Conservation (phyloP, 1,140 invertebrate genomes). For the Calephelis nemesis region DNA sequence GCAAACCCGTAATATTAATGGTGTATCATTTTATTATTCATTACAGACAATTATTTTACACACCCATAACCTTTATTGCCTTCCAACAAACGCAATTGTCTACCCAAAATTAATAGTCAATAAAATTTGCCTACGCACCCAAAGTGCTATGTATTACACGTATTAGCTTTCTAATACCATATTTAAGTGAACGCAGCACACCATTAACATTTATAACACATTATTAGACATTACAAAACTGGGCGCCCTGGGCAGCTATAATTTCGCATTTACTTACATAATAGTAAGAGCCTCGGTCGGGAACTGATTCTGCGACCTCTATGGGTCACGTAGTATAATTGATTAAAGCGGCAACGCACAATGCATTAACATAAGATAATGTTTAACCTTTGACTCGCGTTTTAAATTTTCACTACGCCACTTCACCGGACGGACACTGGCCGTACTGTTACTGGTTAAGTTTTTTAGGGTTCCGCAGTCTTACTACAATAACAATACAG, state of each 20-base stretch:
- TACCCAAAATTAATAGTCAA: constrained; percentile 18
- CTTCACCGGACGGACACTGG: constrained; percentile 35
- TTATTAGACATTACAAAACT: constrained; percentile 22
- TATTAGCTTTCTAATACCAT: constrained; percentile 23
- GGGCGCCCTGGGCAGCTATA: constrained; percentile 36
- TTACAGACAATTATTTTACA: too few species aligned
- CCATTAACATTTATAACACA: constrained; percentile 25
- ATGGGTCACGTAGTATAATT: constrained; percentile 69
- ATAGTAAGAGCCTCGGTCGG: constrained; percentile 50
- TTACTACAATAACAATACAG: too few species aligned
- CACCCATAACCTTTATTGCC: too few species aligned
- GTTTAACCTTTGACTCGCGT: constrained; percentile 65
- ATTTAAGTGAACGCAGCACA: constrained; percentile 22
- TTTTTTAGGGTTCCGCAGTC: background rate
- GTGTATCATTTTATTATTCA: too few species aligned
- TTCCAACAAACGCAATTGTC: background rate
- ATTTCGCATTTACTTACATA: constrained; percentile 52
- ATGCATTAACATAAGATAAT: constrained; percentile 76
- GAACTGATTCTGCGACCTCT: constrained; percentile 55
- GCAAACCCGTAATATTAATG: too few species aligned
- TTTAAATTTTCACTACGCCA: constrained; percentile 66
- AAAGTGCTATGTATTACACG: background rate
- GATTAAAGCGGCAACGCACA: constrained; percentile 64
- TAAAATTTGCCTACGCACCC: constrained; percentile 22
- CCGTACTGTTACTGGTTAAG: constrained; percentile 22